phyloP scores from a whole-genome alignment of 2,113 vertebrate species.

The Dipodomys stephensi region DNA sequence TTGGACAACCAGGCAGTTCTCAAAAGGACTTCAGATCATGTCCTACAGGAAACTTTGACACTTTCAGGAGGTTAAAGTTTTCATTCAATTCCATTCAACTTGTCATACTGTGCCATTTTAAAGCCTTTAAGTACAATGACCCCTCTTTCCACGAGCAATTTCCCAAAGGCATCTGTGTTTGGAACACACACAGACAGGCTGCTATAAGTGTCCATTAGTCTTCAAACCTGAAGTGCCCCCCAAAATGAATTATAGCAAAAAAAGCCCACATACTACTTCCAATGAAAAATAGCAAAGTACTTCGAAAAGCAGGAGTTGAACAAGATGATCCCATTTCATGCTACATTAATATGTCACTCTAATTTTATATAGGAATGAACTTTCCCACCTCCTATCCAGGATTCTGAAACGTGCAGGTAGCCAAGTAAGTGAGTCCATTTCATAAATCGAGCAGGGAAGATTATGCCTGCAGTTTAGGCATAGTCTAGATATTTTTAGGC shows the following conservation, averaged over 20 bases:
- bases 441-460: background rate
- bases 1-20: background rate
- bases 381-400: constrained; percentile 60
- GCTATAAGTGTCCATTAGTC: constrained; percentile 29
- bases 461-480: background rate
- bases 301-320: constrained; percentile 71
- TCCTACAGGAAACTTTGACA: constrained; percentile 56
- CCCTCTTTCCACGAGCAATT: constrained; percentile 70
- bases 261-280: background rate
- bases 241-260: constrained; percentile 70
- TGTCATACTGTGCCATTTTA: constrained; percentile 61
- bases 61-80: constrained; percentile 62
- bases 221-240: constrained; percentile 63
- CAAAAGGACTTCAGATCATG: constrained; percentile 46
- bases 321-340: constrained; percentile 82
- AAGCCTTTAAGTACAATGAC: constrained; percentile 60
- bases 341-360: constrained; percentile 78
- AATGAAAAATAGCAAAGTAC: constrained; percentile 66
- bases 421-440: constrained; percentile 71
- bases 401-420: constrained; percentile 68
- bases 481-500: background rate
- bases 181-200: background rate
- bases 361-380: constrained; percentile 77
- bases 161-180: constrained; percentile 62
- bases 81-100: constrained; percentile 62